A percentile compares a stretch with the other conserved stretches of the same genome.
phyloP scores from a whole-genome alignment of 2,797 vertebrate genomes.

The Kryptopterus vitreolus region DNA sequence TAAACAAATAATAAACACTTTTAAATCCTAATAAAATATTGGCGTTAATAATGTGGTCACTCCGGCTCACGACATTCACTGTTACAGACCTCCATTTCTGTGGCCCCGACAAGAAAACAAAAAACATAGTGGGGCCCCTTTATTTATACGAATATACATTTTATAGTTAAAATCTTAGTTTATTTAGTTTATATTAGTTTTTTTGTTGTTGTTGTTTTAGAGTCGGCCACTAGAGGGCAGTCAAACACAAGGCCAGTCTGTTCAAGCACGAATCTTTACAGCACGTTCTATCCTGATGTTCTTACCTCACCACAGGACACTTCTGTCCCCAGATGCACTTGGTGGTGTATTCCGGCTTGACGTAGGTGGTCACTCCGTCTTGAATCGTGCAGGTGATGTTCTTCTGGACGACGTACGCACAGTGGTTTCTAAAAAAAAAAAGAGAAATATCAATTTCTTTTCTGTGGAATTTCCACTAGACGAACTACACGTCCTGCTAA shows the following conservation, averaged over 20 bases:
- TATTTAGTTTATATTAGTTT: too few relatives aligned
- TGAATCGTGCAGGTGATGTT: slow-evolving; percentile 91
- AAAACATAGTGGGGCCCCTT: too few relatives aligned
- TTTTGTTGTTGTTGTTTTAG: not conserved
- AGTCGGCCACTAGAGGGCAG: slow-evolving; percentile 67
- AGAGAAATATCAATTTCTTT: not conserved
- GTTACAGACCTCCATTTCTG: too few relatives aligned
- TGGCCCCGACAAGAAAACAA: too few relatives aligned
- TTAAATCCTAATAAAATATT: too few relatives aligned
- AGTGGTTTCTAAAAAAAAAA: slow-evolving; percentile 81
- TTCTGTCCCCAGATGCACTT: slow-evolving; percentile 96
- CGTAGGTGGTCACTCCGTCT: slow-evolving; percentile 85
- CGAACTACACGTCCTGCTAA: slow-evolving; percentile 20
- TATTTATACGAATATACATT: too few relatives aligned
- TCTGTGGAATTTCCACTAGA: not conserved
- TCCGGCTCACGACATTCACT: too few relatives aligned
- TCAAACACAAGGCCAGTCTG: not conserved
- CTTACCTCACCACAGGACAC: slow-evolving; percentile 90
- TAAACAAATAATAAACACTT: too few relatives aligned
- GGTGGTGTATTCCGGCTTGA: slow-evolving; percentile 91
- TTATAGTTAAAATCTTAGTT: too few relatives aligned
- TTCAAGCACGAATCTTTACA: too few relatives aligned
- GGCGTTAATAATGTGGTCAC: too few relatives aligned
- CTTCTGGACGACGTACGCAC: slow-evolving; percentile 91
- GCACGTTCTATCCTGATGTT: slow-evolving; percentile 35